These are phyloP conservation scores for Phortica magna DNA, from an alignment of 2,888 invertebrate species.

Conservation along the genomic window DNA sequence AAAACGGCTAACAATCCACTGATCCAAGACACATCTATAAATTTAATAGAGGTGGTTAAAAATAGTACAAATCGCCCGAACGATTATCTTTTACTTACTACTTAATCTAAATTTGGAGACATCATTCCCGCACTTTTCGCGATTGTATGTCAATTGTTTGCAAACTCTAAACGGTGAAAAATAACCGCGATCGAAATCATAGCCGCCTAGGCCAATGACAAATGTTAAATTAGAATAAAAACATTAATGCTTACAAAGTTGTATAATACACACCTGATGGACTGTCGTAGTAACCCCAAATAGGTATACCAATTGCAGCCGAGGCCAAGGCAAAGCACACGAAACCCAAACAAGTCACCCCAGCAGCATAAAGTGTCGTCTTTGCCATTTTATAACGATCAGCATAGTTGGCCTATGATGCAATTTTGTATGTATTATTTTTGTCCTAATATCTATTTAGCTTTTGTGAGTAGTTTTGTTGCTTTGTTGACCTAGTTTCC, in stretches of 20 bases:
- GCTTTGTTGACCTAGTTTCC: constrained; percentile 8
- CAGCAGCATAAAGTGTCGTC: constrained; percentile 78
- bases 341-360: constrained; percentile 81
- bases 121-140: constrained; percentile 89
- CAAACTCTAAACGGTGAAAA: constrained; percentile 94
- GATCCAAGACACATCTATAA: constrained; percentile 87
- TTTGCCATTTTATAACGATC: constrained; percentile 77
- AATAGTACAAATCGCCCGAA: neutral
- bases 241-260: neutral
- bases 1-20: constrained; percentile 89
- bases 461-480: constrained; percentile 45
- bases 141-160: constrained; percentile 88
- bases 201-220: constrained; percentile 57
- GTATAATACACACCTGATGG: constrained; percentile 79
- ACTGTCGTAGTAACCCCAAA: constrained; percentile 90
- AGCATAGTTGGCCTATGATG: constrained; percentile 61
- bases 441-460: constrained; percentile 39
- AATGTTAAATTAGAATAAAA: constrained; percentile 37
- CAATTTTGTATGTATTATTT: neutral
- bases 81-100: constrained; percentile 81
- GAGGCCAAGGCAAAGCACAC: constrained; percentile 90
- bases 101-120: constrained; percentile 88
- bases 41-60: constrained; percentile 12
- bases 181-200: constrained; percentile 87
- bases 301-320: constrained; percentile 89